Evolutionary conservation across 2,113 vertebrate species (phyloP).

Genomic region (Nyctibius bracteatus): DNA sequence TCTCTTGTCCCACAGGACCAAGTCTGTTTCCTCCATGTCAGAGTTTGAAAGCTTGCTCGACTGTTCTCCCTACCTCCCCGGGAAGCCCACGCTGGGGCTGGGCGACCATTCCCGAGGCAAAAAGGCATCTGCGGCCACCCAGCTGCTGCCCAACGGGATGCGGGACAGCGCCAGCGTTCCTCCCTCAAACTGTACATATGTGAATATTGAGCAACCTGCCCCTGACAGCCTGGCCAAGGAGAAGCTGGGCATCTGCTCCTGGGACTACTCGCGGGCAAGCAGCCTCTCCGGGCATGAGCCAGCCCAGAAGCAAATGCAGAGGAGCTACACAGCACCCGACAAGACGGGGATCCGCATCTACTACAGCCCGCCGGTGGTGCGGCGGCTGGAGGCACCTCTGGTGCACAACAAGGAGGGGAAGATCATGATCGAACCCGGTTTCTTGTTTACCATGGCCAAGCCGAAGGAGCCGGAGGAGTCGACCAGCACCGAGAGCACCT

Average conservation of each 20-base stretch:
- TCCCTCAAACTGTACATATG: slow-evolving; percentile 79
- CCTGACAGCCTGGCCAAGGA: slow-evolving; percentile 77
- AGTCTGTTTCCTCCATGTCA: slow-evolving; percentile 80
- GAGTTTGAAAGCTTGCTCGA: slow-evolving; percentile 85
- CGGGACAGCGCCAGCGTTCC: slow-evolving; percentile 67
- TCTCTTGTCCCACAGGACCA: slow-evolving; percentile 75
- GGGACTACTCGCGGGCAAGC: slow-evolving; percentile 79
- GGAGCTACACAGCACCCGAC: slow-evolving; percentile 92
- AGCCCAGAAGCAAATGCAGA: slow-evolving; percentile 82
- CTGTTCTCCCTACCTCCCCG: slow-evolving; percentile 78
- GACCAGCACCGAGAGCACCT: slow-evolving; percentile 67
- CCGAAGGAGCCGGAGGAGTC: slow-evolving; percentile 77
- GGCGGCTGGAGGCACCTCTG: slow-evolving; percentile 75
- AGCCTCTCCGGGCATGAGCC: slow-evolving; percentile 70
- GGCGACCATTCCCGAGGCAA: slow-evolving; percentile 59
- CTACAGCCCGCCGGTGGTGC: slow-evolving; percentile 90
- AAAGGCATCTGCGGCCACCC: slow-evolving; percentile 52
- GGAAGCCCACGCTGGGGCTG: slow-evolving; percentile 43
- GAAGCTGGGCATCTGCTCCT: slow-evolving; percentile 77
- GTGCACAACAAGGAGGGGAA: slow-evolving; percentile 78
- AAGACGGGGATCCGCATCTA: slow-evolving; percentile 96
- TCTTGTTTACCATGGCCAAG: slow-evolving; percentile 83
- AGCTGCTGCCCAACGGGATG: slow-evolving; percentile 53
- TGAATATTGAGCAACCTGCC: slow-evolving; percentile 60
- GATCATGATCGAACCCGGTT: slow-evolving; percentile 80